A percentile compares a stretch with the other conserved stretches of the same genome.
phyloP scores from a whole-genome alignment of 2,888 invertebrate genomes.

The Marronus borbonicus region DNA sequence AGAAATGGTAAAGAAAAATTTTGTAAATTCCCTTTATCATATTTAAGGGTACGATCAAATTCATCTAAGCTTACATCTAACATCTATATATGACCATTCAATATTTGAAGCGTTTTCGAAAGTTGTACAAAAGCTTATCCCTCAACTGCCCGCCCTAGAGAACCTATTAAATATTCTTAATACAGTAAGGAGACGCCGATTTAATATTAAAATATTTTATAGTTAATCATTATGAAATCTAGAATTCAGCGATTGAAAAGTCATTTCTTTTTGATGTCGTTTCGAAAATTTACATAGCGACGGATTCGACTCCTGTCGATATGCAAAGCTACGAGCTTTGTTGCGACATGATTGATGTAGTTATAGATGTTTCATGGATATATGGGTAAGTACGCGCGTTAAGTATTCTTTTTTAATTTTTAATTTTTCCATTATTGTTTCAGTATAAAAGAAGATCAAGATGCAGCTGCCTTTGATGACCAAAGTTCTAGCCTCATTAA shows the following conservation, averaged over 20 bases:
- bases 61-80: slow-evolving; percentile 94
- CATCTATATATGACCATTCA: slow-evolving; percentile 99
- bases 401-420: not conserved
- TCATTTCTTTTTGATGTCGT: slow-evolving; percentile 99
- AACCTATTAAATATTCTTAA: slow-evolving; percentile 98
- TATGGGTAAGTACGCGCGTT: slow-evolving; percentile 82
- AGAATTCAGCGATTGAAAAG: slow-evolving; percentile 99
- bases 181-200: slow-evolving; percentile 78
- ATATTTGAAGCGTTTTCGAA: slow-evolving; percentile 99
- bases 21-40: slow-evolving; percentile 51
- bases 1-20: slow-evolving; percentile 36
- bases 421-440: slow-evolving; percentile 52
- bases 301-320: slow-evolving; percentile 98
- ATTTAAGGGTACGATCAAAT: slow-evolving; percentile 82
- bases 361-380: slow-evolving; percentile 98
- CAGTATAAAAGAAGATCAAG: slow-evolving; percentile 79
- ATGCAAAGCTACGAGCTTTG: slow-evolving; percentile 99
- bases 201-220: not conserved
- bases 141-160: slow-evolving; percentile 96
- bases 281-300: slow-evolving; percentile 99
- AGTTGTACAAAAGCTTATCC: slow-evolving; percentile 99
- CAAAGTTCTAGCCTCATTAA: slow-evolving; percentile 97
- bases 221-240: slow-evolving; percentile 54
- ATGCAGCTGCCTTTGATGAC: slow-evolving; percentile 92
- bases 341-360: slow-evolving; percentile 99